These are phyloP conservation scores for Cheilosia variabilis DNA, from an alignment of 2,888 invertebrate species.

Conservation along the genomic window DNA sequence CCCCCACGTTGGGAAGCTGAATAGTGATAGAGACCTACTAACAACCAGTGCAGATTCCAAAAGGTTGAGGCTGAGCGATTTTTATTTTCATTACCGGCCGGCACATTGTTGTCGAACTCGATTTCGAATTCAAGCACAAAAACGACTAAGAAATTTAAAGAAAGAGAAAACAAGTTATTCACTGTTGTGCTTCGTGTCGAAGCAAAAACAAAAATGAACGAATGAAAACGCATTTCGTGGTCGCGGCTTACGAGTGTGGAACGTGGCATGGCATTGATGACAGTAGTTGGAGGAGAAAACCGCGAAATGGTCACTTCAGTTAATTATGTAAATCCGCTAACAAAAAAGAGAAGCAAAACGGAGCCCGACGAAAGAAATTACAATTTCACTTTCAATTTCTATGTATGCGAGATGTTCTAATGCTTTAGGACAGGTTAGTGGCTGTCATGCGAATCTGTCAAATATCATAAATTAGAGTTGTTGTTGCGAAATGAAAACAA, in stretches of 20 bases:
- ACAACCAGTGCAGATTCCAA: no score
- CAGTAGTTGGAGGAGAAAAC: constrained; percentile 1
- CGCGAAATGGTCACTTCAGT: background rate
- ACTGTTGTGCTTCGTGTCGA: constrained; percentile 23
- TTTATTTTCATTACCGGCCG: constrained; percentile 22
- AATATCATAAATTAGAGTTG: background rate
- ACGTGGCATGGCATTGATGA: constrained; percentile 37
- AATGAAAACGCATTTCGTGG: constrained; percentile 31
- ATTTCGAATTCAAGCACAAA: background rate
- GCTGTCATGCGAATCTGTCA: background rate
- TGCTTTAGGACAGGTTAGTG: constrained; percentile 2
- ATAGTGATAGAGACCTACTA: no score
- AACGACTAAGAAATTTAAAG: background rate
- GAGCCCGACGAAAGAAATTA: background rate
- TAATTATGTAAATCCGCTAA: constrained; percentile 34
- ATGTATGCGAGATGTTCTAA: constrained; percentile 14
- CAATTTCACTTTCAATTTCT: constrained; percentile 44
- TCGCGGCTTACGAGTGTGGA: constrained; percentile 27
- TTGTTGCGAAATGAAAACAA: no score
- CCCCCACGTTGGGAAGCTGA: no score
- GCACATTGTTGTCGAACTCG: constrained; percentile 1
- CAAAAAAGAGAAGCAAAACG: background rate
- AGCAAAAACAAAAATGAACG: background rate
- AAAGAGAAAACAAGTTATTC: constrained; percentile 31
- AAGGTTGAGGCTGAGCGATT: background rate